Evolutionary conservation across 1,140 invertebrate genomes (phyloP).

Genomic region (Calephelis nemesis): DNA sequence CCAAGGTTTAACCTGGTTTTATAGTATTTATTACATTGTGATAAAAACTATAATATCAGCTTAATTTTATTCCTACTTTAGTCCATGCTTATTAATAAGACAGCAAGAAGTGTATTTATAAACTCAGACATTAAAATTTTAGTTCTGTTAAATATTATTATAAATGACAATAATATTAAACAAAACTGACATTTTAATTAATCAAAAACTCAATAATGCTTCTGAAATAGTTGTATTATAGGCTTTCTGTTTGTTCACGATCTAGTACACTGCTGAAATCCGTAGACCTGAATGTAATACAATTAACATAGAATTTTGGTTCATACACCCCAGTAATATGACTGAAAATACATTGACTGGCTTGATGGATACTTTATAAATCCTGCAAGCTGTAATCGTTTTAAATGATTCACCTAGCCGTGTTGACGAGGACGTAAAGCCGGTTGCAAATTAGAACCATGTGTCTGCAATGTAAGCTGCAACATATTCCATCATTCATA

Average conservation of each 20-base stretch:
- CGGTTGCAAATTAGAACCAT: conserved; percentile 11
- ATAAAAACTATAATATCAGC: no score
- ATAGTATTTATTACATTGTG: no score
- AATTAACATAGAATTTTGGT: not conserved
- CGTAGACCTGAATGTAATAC: not conserved
- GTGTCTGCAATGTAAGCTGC: conserved; percentile 12
- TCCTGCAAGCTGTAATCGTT: conserved; percentile 11
- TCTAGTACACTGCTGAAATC: no score
- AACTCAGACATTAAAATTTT: no score
- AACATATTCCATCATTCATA: conserved; percentile 5
- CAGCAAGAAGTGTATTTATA: no score
- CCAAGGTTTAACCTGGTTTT: no score
- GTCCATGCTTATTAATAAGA: no score
- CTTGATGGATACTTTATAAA: not conserved
- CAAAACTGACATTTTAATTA: no score
- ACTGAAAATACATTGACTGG: not conserved
- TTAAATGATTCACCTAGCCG: conserved; percentile 16
- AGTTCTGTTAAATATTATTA: no score
- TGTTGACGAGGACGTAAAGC: conserved; percentile 13
- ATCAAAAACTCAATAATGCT: no score
- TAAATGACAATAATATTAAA: no score
- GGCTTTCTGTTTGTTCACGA: not conserved
- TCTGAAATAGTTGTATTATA: not conserved
- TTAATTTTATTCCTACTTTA: no score
- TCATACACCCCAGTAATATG: not conserved